Conservation (phyloP, 2,888 invertebrate genomes). For the Axea sp. region DNA sequence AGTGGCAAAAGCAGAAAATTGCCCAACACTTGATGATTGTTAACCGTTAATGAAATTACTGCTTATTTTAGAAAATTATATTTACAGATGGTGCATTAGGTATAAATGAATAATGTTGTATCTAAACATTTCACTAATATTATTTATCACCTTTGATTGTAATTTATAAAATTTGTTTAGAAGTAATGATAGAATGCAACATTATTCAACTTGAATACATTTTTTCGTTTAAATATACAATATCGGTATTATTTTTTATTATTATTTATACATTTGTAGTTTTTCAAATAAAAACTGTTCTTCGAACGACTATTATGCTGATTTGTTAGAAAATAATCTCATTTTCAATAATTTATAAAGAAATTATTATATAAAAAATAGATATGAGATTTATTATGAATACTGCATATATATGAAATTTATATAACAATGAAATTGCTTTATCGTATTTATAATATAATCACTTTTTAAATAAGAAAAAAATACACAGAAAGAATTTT, state of each 20-base stretch:
- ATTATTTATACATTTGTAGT: slow-evolving; percentile 7
- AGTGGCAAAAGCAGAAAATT: slow-evolving; percentile 82
- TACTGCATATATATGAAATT: too few species aligned
- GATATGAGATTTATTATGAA: too few species aligned
- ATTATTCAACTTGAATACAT: slow-evolving; percentile 9
- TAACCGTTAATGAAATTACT: slow-evolving; percentile 15
- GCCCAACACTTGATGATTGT: slow-evolving; percentile 32
- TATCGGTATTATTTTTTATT: slow-evolving; percentile 21
- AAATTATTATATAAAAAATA: too few species aligned
- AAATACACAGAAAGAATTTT: too few species aligned
- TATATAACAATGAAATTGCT: too few species aligned
- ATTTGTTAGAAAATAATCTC: slow-evolving; percentile 40
- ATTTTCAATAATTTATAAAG: slow-evolving; percentile 52
- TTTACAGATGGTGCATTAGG: too few species aligned
- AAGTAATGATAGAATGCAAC: slow-evolving; percentile 11
- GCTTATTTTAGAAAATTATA: slow-evolving; percentile 12
- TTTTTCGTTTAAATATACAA: not conserved
- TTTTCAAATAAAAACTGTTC: slow-evolving; percentile 8
- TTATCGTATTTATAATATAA: too few species aligned
- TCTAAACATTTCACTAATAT: not conserved
- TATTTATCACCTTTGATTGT: not conserved
- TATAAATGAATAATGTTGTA: slow-evolving; percentile 33
- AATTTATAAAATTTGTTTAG: slow-evolving; percentile 4
- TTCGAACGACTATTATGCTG: slow-evolving; percentile 25
- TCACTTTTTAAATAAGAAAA: too few species aligned